Percentiles rank a stretch among this genome's conserved stretches.
Conservation (phyloP, 2,113 vertebrate species). For the Isichthys henryi region DNA sequence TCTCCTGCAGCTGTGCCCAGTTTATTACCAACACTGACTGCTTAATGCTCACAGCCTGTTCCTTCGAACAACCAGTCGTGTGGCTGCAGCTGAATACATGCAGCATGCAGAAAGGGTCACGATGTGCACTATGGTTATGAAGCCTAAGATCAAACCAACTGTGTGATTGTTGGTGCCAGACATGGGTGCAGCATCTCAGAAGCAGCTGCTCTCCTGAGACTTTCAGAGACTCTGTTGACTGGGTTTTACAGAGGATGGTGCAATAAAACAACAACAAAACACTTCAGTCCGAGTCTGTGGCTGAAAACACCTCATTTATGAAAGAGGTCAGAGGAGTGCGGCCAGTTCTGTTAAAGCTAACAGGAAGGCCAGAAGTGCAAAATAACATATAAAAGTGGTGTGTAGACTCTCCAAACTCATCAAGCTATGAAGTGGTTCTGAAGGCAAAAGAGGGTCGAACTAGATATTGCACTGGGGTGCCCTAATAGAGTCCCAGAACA, state of each 20-base stretch:
- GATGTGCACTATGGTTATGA: neutral
- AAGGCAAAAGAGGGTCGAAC: neutral
- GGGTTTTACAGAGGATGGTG: neutral
- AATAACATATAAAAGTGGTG: neutral
- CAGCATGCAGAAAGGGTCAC: neutral
- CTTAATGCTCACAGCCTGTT: neutral
- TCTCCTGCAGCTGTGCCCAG: neutral
- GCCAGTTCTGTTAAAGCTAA: neutral
- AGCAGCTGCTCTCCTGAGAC: neutral
- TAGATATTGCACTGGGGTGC: neutral
- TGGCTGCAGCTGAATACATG: neutral
- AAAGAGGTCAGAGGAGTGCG: neutral
- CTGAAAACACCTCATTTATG: neutral
- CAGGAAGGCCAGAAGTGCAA: neutral
- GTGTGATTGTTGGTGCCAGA: neutral
- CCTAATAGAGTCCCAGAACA: neutral
- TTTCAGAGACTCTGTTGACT: neutral
- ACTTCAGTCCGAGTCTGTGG: neutral
- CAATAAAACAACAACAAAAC: neutral
- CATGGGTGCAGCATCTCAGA: neutral
- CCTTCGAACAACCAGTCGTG: too few relatives aligned
- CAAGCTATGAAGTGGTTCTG: neutral
- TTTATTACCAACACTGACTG: neutral
- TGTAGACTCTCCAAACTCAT: neutral
- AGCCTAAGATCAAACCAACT: neutral